Base-by-base conservation (phyloP, 2,888 invertebrate species). In the Brenthis ino region DNA sequence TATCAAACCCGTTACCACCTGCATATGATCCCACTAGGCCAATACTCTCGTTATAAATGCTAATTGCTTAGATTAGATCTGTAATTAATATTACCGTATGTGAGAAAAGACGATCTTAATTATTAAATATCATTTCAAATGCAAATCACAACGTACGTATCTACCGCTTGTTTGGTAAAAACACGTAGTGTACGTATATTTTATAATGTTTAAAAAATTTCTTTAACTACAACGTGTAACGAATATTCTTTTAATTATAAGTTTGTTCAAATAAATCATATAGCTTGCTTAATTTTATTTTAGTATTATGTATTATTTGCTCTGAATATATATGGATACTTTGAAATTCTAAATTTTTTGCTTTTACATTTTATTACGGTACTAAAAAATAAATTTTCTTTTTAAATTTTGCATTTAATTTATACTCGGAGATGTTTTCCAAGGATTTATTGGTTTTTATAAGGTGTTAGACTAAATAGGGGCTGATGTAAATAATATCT, bases 81-180 rank as follows among this genome's bases (percentile, higher is more conserved):
- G 43, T 63, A 54, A 54, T 63, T 53, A 37, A 53, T 51, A 37
- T 53, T 37, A 53, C 63, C 20, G 53, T 53, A 63, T 53, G 53
- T 53, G 63, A 53, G 53, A 63, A 20, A 63, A 51, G 37, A 63
- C 43, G 53, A 53, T 63, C 24, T 37, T 63, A 54, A 63, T 63
- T 63, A 63, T 63, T 53, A 53, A 20, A 63, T 63, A 54, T 54
- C 43, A 54, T 63, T 63, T 54, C 43, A 54, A 63, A 63, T 63
- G 63, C 63, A 53, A 63, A 63, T 63, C 43, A 63, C 43, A 53
- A 54, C 51, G 14, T 8, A 11, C 51, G 16, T 8, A 53, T 53
- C n/a, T 53, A 43, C 37, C 8, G 37, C 37, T 43, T 11, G 37
- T 43, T 43, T 43, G 37, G 37, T 43, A 43, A 43, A 43, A 43